Evolutionary conservation across 2,888 invertebrate species (phyloP).

Genomic region (Pteria penguin): DNA sequence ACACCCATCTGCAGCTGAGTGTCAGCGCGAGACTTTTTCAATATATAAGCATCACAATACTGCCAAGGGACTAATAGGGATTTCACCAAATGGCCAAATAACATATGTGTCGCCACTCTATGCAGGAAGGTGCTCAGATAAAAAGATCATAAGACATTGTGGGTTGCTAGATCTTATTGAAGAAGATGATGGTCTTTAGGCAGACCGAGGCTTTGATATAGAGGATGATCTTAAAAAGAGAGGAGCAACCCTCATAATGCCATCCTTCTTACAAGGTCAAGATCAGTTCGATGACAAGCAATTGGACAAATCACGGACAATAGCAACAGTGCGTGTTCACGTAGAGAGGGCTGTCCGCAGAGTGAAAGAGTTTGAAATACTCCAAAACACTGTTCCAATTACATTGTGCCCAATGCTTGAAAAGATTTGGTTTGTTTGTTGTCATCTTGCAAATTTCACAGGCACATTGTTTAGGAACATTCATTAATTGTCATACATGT

Average conservation of each 20-base stretch:
- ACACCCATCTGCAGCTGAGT: slow-evolving; percentile 12
- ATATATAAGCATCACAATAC: slow-evolving; percentile 37
- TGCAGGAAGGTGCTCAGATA: slow-evolving; percentile 31
- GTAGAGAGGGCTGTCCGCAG: background rate
- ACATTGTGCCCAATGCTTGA: slow-evolving; percentile 24
- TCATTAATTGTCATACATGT: no score
- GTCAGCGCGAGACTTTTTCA: slow-evolving; percentile 28
- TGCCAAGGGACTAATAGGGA: slow-evolving; percentile 30
- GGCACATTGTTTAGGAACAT: no score
- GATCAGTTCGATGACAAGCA: slow-evolving; percentile 23
- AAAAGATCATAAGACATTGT: slow-evolving; percentile 35
- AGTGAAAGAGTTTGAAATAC: slow-evolving; percentile 21
- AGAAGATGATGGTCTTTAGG: slow-evolving; percentile 32
- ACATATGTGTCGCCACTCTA: slow-evolving; percentile 35
- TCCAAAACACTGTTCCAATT: slow-evolving; percentile 27
- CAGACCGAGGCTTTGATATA: slow-evolving; percentile 32
- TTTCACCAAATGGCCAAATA: slow-evolving; percentile 24
- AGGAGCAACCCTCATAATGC: slow-evolving; percentile 21
- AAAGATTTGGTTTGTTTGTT: slow-evolving; percentile 22
- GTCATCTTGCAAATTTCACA: slow-evolving; percentile 11
- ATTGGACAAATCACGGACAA: background rate
- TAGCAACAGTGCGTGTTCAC: background rate
- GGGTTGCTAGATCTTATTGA: slow-evolving; percentile 29
- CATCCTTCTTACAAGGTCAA: slow-evolving; percentile 29
- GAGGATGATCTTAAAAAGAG: slow-evolving; percentile 1